These are phyloP conservation scores for Oscheius sp. DNA, from an alignment of 2,888 invertebrate species.

Conservation along the genomic window DNA sequence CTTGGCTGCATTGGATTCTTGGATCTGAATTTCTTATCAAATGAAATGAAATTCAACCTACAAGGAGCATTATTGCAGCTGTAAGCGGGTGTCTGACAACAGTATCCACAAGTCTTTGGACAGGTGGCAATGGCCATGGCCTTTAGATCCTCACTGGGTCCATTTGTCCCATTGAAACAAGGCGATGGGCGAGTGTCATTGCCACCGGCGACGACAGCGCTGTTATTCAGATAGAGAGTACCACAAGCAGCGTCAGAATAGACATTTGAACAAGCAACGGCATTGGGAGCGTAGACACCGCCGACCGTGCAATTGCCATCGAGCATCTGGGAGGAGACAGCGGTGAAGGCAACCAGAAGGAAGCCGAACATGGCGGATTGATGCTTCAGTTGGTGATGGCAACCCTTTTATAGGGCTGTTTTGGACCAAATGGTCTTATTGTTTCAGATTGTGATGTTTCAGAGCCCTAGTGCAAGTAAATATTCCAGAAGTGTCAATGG, in stretches of 20 bases:
- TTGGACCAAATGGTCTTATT: too few species aligned
- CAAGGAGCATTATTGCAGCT: slow-evolving; percentile 13
- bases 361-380: neutral
- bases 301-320: neutral
- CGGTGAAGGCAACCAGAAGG: neutral
- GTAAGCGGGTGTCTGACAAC: slow-evolving; percentile 19
- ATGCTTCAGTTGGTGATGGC: too few species aligned
- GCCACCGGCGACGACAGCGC: neutral
- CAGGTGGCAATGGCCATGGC: slow-evolving; percentile 15
- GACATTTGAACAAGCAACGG: neutral
- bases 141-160: slow-evolving; percentile 25
- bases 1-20: slow-evolving; percentile 23
- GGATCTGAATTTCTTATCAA: too few species aligned
- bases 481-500: too few species aligned
- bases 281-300: slow-evolving; percentile 6
- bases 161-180: slow-evolving; percentile 14
- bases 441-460: too few species aligned
- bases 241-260: slow-evolving; percentile 13
- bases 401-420: too few species aligned
- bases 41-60: too few species aligned
- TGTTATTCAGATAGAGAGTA: neutral
- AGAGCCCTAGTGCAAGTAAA: too few species aligned
- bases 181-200: neutral
- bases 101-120: slow-evolving; percentile 34
- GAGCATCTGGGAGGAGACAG: neutral